Evolutionary conservation across 2,888 invertebrate species (phyloP).

Genomic region (Alloplasta piceator): DNA sequence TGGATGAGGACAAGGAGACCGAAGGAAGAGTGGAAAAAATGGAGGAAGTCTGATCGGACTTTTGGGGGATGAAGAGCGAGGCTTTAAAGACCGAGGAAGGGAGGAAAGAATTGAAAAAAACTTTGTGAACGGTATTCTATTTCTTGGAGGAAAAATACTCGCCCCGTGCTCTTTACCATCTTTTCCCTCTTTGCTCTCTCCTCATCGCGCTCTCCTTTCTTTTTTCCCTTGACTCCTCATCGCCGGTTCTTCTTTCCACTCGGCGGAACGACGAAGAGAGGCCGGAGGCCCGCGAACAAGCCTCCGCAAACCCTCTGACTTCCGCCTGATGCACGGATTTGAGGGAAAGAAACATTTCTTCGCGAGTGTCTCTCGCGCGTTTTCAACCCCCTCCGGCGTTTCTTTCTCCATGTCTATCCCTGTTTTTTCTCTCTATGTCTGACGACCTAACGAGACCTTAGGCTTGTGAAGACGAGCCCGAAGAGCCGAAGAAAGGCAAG

Average conservation of each 20-base stretch:
- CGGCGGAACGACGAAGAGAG: constrained; percentile 41
- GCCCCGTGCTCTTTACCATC: constrained; percentile 55
- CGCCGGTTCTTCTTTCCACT: constrained; percentile 30
- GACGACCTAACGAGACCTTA: constrained; percentile 55
- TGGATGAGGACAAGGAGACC: not conserved
- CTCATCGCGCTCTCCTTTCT: constrained; percentile 16
- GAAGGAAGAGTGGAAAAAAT: constrained; percentile 22
- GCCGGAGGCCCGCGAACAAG: constrained; percentile 53
- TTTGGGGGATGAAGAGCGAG: constrained; percentile 18
- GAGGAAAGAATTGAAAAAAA: constrained; percentile 29
- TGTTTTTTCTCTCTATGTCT: constrained; percentile 1
- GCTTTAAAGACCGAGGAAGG: not conserved
- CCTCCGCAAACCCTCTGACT: constrained; percentile 48
- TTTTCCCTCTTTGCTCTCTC: constrained; percentile 48
- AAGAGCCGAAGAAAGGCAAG: constrained; percentile 48
- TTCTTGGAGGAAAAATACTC: constrained; percentile 30
- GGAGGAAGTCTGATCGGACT: constrained; percentile 47
- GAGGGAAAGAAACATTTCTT: constrained; percentile 57
- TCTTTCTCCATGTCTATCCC: not conserved
- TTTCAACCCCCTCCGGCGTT: constrained; percentile 10
- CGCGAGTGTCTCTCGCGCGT: constrained; percentile 8
- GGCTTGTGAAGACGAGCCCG: constrained; percentile 49
- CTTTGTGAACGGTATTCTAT: constrained; percentile 52
- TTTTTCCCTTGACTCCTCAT: constrained; percentile 26
- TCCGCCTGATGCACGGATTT: constrained; percentile 60